Conservation (phyloP, 2,797 vertebrate genomes). For the Malacoraja senta region DNA sequence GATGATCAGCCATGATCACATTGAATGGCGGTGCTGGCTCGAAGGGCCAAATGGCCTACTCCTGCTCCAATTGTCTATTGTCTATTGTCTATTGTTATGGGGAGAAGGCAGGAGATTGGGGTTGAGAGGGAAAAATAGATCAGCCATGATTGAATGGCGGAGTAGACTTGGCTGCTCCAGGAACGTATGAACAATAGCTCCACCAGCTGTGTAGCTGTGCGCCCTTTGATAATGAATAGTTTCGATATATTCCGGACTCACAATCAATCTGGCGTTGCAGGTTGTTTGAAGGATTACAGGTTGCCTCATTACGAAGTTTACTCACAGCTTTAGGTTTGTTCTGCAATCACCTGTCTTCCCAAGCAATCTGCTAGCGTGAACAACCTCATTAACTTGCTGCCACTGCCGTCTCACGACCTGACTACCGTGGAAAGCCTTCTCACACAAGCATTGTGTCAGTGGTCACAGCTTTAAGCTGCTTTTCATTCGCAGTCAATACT, state of each 20-base stretch:
- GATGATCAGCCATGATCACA: too few species aligned
- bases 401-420: not conserved
- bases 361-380: slow-evolving; percentile 11
- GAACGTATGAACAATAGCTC: too few species aligned
- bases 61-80: too few species aligned
- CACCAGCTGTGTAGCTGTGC: too few species aligned
- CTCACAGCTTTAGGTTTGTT: not conserved
- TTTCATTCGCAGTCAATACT: slow-evolving; percentile 11
- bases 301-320: not conserved
- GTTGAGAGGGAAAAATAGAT: too few species aligned
- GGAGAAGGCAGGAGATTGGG: too few species aligned
- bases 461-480: not conserved
- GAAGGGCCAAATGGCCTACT: too few species aligned
- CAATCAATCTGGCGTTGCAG: not conserved
- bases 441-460: not conserved
- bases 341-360: not conserved
- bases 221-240: not conserved
- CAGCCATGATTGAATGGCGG: too few species aligned
- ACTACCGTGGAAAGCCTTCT: not conserved
- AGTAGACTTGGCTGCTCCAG: too few species aligned
- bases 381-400: slow-evolving; percentile 1
- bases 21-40: too few species aligned
- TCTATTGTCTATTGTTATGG: too few species aligned
- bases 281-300: not conserved
- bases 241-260: not conserved